phyloP scores from a whole-genome alignment of 92 coral and sea anemone species.

The Actinostola sp. region DNA sequence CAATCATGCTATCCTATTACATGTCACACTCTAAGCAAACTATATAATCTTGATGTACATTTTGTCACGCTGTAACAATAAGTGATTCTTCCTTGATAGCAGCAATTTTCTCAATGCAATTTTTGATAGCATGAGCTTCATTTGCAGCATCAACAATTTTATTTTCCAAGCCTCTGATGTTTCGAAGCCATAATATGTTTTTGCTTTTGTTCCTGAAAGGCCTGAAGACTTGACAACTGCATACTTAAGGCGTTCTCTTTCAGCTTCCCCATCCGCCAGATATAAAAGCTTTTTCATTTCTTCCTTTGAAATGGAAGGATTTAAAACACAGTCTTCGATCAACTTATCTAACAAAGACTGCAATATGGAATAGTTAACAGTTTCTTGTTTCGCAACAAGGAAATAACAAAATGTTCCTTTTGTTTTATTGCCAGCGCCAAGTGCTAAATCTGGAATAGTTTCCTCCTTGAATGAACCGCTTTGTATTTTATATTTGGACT shows the following conservation, averaged over 20 bases:
- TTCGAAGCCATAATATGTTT: conserved; percentile 35
- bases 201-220: conserved; percentile 43
- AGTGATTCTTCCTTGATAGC: conserved; percentile 15
- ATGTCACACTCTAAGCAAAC: too few relatives aligned
- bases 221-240: conserved; percentile 59
- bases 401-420: conserved; percentile 28
- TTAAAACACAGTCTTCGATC: background rate
- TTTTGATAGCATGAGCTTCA: conserved; percentile 35
- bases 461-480: conserved; percentile 39
- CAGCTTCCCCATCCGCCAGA: conserved; percentile 52
- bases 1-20: too few relatives aligned
- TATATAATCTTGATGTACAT: too few relatives aligned
- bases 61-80: too few relatives aligned
- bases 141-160: conserved; percentile 33
- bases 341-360: conserved; percentile 8
- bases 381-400: conserved; percentile 22
- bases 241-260: conserved; percentile 55
- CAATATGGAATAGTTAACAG: conserved; percentile 20
- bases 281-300: conserved; percentile 43
- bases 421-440: conserved; percentile 27
- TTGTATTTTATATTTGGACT: conserved; percentile 37
- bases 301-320: conserved; percentile 13
- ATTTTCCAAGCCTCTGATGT: conserved; percentile 15
- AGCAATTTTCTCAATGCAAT: conserved; percentile 46
- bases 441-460: conserved; percentile 25